Percentiles rank a stretch among this genome's conserved stretches.
phyloP scores from a whole-genome alignment of 2,113 vertebrate species.

The Elephas maximus region DNA sequence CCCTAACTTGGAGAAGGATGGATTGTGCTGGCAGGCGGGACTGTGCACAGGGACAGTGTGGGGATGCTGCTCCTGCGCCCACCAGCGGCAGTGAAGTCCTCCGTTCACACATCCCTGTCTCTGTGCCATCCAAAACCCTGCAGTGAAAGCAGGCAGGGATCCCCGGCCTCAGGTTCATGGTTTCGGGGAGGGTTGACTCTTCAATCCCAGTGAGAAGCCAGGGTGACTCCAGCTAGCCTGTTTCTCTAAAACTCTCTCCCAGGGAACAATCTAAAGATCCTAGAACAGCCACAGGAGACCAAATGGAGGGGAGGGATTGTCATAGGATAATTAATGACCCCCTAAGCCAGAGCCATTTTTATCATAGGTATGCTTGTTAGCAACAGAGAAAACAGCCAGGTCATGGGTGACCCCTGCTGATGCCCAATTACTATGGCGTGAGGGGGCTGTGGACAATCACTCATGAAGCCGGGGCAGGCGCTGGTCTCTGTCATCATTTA shows the following conservation, averaged over 20 bases:
- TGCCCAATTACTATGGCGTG: not conserved
- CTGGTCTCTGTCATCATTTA: slow-evolving; percentile 23
- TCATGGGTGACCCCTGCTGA: not conserved
- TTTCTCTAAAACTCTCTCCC: slow-evolving; percentile 32
- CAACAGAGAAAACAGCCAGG: not conserved
- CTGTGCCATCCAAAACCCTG: not conserved
- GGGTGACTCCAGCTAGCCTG: not conserved
- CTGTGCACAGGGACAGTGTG: rapidly evolving
- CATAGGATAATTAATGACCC: not conserved
- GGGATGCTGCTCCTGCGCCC: not conserved
- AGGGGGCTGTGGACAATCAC: not conserved
- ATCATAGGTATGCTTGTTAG: slow-evolving; percentile 50
- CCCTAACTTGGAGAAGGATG: slow-evolving; percentile 21
- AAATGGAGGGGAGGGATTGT: not conserved
- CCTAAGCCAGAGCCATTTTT: slow-evolving; percentile 47
- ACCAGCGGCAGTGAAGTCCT: not conserved
- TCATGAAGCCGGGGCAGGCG: not conserved
- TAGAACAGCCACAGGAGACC: not conserved
- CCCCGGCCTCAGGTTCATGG: not conserved
- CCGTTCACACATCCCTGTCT: not conserved
- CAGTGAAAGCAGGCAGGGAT: slow-evolving; percentile 13
- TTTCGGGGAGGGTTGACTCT: not conserved
- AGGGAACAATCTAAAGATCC: slow-evolving; percentile 37
- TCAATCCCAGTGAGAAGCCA: not conserved
- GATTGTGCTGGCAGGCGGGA: not conserved